phyloP scores from a whole-genome alignment of 1,140 invertebrate species.

The Leptonema lineaticorne region DNA sequence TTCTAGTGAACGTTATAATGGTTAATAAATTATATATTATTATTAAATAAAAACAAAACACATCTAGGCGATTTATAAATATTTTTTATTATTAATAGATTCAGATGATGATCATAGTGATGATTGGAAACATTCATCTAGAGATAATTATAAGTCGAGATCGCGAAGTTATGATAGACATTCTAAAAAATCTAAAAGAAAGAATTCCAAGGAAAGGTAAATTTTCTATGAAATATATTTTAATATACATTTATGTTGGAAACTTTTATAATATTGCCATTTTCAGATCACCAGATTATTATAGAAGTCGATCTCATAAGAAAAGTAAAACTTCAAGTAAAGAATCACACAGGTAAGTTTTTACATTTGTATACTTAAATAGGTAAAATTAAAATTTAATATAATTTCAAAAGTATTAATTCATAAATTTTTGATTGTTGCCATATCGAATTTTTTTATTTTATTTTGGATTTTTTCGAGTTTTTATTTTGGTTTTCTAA shows the following conservation, averaged over 20 bases:
- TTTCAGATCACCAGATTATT: slow-evolving; percentile 26
- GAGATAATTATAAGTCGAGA: slow-evolving; percentile 24
- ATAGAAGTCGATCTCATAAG: slow-evolving; percentile 30
- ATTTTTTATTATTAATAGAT: slow-evolving; percentile 2
- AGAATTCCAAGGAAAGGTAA: slow-evolving; percentile 28
- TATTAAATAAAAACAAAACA: not conserved
- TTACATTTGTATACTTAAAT: not conserved
- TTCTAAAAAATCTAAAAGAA: slow-evolving; percentile 35
- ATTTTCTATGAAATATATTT: not conserved
- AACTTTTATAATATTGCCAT: not conserved
- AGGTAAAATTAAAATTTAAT: not conserved
- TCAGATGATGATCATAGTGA: slow-evolving; percentile 3
- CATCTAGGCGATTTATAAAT: not conserved
- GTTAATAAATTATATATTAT: not conserved
- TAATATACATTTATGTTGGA: not conserved
- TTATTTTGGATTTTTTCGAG: too few species aligned
- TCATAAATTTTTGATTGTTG: too few species aligned
- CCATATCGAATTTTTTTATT: too few species aligned
- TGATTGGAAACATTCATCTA: slow-evolving; percentile 17
- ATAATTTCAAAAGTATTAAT: too few species aligned
- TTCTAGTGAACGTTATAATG: slow-evolving; percentile 24
- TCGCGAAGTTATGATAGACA: slow-evolving; percentile 25
- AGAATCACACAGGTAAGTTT: slow-evolving; percentile 14
- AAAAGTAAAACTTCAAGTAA: slow-evolving; percentile 21
- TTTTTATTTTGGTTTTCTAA: too few species aligned